Evolutionary conservation across 2,113 vertebrate genomes (phyloP), one percentile per base, ranked within the genome.

Genomic region (Alligator sinensis): DNA sequence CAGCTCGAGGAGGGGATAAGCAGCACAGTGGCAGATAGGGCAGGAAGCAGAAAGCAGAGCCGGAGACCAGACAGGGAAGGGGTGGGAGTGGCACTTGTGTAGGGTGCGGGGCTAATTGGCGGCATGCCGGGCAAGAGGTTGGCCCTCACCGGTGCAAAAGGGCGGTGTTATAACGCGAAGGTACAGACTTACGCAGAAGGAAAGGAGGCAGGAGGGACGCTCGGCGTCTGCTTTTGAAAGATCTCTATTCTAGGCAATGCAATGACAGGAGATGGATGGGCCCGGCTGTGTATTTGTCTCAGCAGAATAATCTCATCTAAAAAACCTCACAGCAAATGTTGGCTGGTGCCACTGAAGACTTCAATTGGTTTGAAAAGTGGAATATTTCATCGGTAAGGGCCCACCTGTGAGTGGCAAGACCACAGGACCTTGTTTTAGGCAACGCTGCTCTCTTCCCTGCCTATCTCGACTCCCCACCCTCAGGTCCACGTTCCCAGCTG

Each of bases 241-340:
- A 80, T 79, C 80, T 87, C 80, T 96, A 93, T 93, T 97, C 89
- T 86, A 82, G 92, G 84, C 70, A 87, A 79, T 6, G 78, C 25
- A 94, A 94, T 4, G 3, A 16, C 80, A 96, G 95, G 79, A 95
- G 84, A 83, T 91, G 78, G 84, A 90, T 91, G 91, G 87, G 70
- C 95, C 63, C 90, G 93, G 81, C 88, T 47, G 4, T 47, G 61
- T 14, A 21, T 66, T 83, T 93, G 94, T 96, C 90, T 97, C 96
- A 96, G 96, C 96, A 96, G 34, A 96, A 95, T 18, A 54, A 66
- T 28, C 82, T 94, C 85, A 82, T 89, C 91, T 91, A 62, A 88
- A 92, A 74, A 94, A 84, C 82, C 88, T 64, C 78, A 59, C 1
- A 0, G 86, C 90, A 87, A 92, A 87, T 58, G 64, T 60, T 84